A percentile compares a stretch with the other conserved stretches of the same genome.
These are phyloP conservation scores for Beris chalybata DNA, from an alignment of 2,888 invertebrate species.

Conservation along the genomic window DNA sequence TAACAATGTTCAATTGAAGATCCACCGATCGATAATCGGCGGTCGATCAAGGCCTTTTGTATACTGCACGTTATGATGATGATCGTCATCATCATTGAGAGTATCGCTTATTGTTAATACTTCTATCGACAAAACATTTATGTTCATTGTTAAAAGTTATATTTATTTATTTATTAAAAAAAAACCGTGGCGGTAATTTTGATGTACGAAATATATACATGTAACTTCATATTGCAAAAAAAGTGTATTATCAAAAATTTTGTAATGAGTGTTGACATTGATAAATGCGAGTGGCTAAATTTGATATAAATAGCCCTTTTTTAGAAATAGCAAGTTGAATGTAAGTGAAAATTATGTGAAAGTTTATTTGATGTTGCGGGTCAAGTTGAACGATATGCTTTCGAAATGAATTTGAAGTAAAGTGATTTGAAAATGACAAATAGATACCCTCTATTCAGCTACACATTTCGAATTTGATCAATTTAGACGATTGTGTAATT, in stretches of 20 bases:
- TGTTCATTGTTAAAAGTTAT: neutral
- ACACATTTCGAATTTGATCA: too few species aligned
- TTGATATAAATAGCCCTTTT: neutral
- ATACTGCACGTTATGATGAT: neutral
- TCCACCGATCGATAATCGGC: constrained; percentile 4
- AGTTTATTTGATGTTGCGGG: neutral
- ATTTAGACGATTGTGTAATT: too few species aligned
- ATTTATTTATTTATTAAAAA: neutral
- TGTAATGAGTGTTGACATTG: constrained; percentile 12
- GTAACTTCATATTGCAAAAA: neutral
- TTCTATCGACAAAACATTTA: neutral
- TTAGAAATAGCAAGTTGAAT: neutral
- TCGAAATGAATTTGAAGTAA: too few species aligned
- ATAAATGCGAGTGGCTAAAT: constrained; percentile 19
- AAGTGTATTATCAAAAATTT: neutral
- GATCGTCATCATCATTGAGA: constrained; percentile 7
- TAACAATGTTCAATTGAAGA: constrained; percentile 7
- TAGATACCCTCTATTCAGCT: too few species aligned
- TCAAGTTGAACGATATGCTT: too few species aligned
- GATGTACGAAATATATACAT: neutral
- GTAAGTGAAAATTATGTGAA: constrained; percentile 3
- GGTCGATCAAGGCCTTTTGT: neutral
- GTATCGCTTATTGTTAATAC: constrained; percentile 5
- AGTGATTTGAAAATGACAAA: too few species aligned
- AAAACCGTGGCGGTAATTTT: constrained; percentile 5